phyloP scores from a whole-genome alignment of 2,113 vertebrate species.

The Hemicordylus capensis region DNA sequence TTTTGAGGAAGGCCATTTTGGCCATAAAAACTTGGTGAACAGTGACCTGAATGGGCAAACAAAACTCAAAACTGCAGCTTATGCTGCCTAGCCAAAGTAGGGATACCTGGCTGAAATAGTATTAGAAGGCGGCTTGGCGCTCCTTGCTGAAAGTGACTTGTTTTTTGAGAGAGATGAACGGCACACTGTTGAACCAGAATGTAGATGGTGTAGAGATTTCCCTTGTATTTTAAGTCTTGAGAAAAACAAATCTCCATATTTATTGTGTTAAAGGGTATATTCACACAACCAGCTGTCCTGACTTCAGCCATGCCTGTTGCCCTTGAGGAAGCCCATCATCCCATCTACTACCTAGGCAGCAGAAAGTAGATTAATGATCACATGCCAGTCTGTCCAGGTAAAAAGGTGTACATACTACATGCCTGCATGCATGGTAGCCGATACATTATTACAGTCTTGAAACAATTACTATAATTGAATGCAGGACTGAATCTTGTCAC shows the following conservation, averaged over 20 bases:
- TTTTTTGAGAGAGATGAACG: background rate
- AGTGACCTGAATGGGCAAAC: background rate
- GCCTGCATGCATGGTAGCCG: background rate
- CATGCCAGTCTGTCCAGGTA: background rate
- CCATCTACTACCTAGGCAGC: background rate
- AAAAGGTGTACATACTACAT: background rate
- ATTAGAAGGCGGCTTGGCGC: background rate
- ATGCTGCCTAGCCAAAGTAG: background rate
- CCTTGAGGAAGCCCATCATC: background rate
- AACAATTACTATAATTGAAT: background rate
- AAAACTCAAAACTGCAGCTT: background rate
- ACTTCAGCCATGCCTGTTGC: background rate
- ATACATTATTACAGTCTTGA: background rate
- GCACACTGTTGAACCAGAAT: background rate
- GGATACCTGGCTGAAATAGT: background rate
- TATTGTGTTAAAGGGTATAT: background rate
- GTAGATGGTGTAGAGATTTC: background rate
- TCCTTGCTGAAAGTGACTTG: background rate
- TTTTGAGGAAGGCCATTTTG: background rate
- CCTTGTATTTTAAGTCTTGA: background rate
- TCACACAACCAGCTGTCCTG: background rate
- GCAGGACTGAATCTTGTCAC: background rate
- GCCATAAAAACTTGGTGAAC: background rate
- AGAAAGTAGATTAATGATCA: background rate
- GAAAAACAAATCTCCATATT: background rate